phyloP scores from a whole-genome alignment of 2,113 vertebrate genomes.

The Pygoscelis adeliae region DNA sequence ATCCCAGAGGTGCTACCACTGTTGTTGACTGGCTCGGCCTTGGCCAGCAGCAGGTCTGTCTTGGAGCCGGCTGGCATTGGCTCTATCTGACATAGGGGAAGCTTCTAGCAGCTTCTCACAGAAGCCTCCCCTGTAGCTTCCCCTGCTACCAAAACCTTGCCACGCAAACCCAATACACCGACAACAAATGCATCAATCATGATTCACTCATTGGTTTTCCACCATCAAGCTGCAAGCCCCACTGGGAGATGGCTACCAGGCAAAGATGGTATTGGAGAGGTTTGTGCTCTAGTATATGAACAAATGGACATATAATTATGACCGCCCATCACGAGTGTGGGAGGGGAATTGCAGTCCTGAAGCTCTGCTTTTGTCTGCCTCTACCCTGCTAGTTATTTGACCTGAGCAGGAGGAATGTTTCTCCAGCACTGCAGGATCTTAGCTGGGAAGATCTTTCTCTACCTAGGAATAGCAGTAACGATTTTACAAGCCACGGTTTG shows the following conservation, averaged over 20 bases:
- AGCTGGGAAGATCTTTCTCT: not conserved
- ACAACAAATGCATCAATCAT: not conserved
- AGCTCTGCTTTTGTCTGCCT: not conserved
- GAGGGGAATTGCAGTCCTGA: not conserved
- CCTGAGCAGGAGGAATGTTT: not conserved
- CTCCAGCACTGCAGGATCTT: not conserved
- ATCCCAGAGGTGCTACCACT: not conserved
- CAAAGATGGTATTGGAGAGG: not conserved
- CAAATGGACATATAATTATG: not conserved
- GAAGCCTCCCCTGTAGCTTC: not conserved
- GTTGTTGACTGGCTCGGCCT: not conserved
- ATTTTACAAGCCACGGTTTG: not conserved
- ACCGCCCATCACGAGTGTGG: not conserved
- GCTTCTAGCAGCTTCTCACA: not conserved
- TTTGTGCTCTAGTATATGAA: not conserved
- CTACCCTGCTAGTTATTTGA: not conserved
- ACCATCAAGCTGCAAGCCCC: not conserved
- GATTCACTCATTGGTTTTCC: not conserved
- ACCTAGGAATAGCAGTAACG: rapidly evolving
- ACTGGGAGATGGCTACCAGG: not conserved
- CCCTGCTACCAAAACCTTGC: not conserved
- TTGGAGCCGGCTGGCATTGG: not conserved
- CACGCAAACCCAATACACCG: not conserved
- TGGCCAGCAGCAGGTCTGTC: rapidly evolving
- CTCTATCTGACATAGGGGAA: not conserved